phyloP scores from a whole-genome alignment of 2,888 invertebrate genomes.

The Tromatobia lineatoria region DNA sequence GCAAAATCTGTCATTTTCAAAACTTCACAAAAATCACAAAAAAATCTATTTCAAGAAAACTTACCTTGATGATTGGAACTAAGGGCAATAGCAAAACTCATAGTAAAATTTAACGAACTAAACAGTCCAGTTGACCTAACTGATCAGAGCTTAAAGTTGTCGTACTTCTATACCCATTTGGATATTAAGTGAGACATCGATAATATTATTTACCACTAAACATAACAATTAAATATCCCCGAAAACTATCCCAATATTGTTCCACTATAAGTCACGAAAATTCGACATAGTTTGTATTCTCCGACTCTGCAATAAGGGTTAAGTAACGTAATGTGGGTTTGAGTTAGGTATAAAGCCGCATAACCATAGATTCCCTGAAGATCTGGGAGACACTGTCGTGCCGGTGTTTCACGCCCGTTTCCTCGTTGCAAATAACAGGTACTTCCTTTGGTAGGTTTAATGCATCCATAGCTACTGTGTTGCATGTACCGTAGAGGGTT shows the following conservation, averaged over 20 bases:
- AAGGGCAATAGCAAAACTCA: too few relatives aligned
- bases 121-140: too few relatives aligned
- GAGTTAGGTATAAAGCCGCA: not conserved
- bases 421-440: slow-evolving; percentile 18
- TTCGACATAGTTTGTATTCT: not conserved
- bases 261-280: not conserved
- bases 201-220: too few relatives aligned
- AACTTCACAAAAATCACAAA: too few relatives aligned
- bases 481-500: slow-evolving; percentile 32
- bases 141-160: too few relatives aligned
- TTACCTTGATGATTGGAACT: too few relatives aligned
- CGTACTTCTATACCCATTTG: too few relatives aligned
- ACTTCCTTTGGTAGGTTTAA: slow-evolving; percentile 27
- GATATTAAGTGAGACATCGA: too few relatives aligned
- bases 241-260: not conserved
- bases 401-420: not conserved
- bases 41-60: too few relatives aligned
- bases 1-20: too few relatives aligned
- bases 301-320: not conserved
- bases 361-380: not conserved
- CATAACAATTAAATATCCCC: too few relatives aligned
- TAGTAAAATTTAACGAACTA: too few relatives aligned
- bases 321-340: not conserved
- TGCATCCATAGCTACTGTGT: slow-evolving; percentile 9
- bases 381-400: not conserved